A percentile compares a stretch with the other conserved stretches of the same genome.
Conservation (phyloP, 2,113 vertebrate species). For the Mobula hypostoma region DNA sequence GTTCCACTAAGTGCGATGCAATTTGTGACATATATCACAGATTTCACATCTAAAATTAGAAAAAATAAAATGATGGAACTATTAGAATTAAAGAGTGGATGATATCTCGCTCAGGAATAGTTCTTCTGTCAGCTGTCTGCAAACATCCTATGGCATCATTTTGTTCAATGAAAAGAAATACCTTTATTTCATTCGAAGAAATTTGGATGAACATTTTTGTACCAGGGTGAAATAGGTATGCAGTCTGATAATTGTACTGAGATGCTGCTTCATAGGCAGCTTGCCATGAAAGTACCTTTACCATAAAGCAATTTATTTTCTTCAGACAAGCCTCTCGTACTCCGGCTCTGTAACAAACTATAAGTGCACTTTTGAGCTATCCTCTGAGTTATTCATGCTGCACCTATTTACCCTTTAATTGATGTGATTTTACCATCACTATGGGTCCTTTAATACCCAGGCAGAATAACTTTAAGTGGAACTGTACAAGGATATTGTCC, state of each 20-base stretch:
- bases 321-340: slow-evolving; percentile 10
- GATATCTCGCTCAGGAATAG: background rate
- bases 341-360: background rate
- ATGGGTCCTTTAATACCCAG: background rate
- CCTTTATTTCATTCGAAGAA: background rate
- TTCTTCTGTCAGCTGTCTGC: background rate
- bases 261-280: background rate
- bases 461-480: slow-evolving; percentile 26
- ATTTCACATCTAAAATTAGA: background rate
- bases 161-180: background rate
- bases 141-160: background rate
- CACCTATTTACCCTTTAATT: slow-evolving; percentile 35
- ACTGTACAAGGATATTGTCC: background rate
- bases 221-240: background rate
- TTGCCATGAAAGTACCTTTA: slow-evolving; percentile 6
- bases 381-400: slow-evolving; percentile 19
- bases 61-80: background rate
- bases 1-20: too few relatives aligned
- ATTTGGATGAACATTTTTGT: background rate
- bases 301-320: slow-evolving; percentile 21
- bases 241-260: background rate
- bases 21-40: background rate
- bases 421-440: slow-evolving; percentile 16
- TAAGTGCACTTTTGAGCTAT: background rate
- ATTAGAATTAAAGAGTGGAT: background rate